Percentiles rank a stretch among this genome's conserved stretches.
Conservation (phyloP, 2,888 invertebrate species). For the Temnothorax ravouxi region DNA sequence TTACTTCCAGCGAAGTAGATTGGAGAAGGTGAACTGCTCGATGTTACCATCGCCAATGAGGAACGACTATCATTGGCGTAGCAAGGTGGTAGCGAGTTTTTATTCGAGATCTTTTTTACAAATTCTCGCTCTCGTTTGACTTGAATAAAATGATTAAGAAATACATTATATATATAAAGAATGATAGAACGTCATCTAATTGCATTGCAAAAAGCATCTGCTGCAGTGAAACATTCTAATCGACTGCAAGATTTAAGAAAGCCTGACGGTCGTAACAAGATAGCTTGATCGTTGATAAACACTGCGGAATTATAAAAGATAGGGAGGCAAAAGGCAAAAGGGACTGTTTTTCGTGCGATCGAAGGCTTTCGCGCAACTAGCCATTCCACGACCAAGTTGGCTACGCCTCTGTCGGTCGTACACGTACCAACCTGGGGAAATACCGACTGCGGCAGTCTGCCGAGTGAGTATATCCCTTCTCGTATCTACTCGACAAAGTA, state of each 20-base stretch:
- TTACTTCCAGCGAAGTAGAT: slow-evolving; percentile 67
- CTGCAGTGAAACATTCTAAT: not conserved
- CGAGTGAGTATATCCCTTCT: slow-evolving; percentile 58
- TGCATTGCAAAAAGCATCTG: not conserved
- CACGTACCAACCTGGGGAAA: slow-evolving; percentile 35
- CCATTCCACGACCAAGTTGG: not conserved
- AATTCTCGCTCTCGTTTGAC: not conserved
- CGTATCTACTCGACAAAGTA: slow-evolving; percentile 70
- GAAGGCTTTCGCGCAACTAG: not conserved
- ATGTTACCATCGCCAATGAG: slow-evolving; percentile 11
- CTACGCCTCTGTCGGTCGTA: slow-evolving; percentile 44
- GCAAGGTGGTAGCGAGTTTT: not conserved
- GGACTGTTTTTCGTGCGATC: not conserved
- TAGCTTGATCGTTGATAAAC: not conserved
- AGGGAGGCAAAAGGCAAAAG: not conserved
- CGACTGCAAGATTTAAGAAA: not conserved
- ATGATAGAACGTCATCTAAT: not conserved
- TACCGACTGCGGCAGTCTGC: slow-evolving; percentile 47
- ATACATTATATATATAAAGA: not conserved
- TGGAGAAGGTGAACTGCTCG: slow-evolving; percentile 53
- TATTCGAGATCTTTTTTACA: not conserved
- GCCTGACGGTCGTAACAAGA: not conserved
- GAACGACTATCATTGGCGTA: slow-evolving; percentile 36
- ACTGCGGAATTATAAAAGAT: not conserved
- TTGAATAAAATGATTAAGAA: not conserved